phyloP scores from a whole-genome alignment of 1,140 invertebrate genomes.

The Caenorhabditis brenneri region DNA sequence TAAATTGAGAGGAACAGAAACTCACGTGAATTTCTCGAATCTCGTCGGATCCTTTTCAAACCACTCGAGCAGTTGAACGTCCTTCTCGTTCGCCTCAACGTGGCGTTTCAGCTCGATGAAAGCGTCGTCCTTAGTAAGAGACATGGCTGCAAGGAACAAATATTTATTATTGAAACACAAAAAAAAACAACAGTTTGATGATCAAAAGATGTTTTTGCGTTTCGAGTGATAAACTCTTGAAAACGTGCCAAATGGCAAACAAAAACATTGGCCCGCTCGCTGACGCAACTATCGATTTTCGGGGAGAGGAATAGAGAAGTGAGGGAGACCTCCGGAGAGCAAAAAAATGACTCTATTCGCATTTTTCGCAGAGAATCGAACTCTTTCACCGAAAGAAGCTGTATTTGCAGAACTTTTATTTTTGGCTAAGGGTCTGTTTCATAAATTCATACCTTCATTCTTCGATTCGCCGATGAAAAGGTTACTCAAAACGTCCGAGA shows the following conservation, averaged over 20 bases:
- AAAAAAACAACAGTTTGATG: background rate
- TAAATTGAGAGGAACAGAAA: too few relatives aligned
- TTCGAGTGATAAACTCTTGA: background rate
- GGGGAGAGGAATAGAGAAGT: background rate
- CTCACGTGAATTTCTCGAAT: slow-evolving; percentile 63
- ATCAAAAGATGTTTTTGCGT: background rate
- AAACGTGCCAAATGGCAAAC: slow-evolving; percentile 20
- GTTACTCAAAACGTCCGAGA: background rate
- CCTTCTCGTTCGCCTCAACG: slow-evolving; percentile 56
- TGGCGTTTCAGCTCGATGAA: slow-evolving; percentile 58
- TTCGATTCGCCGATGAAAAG: slow-evolving; percentile 4
- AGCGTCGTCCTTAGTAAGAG: slow-evolving; percentile 58
- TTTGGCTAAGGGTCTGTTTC: background rate
- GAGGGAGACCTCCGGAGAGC: background rate
- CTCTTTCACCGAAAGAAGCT: too few relatives aligned
- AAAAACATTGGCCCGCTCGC: background rate
- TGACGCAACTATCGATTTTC: slow-evolving; percentile 21
- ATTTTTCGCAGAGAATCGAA: too few relatives aligned
- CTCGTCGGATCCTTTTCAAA: slow-evolving; percentile 63
- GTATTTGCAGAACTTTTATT: too few relatives aligned
- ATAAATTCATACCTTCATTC: background rate
- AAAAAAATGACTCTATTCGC: too few relatives aligned
- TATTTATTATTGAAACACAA: background rate
- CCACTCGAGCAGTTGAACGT: slow-evolving; percentile 61
- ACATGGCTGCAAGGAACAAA: slow-evolving; percentile 2